Evolutionary conservation across 2,797 vertebrate genomes (phyloP).

Genomic region (Anguilla pacifica): DNA sequence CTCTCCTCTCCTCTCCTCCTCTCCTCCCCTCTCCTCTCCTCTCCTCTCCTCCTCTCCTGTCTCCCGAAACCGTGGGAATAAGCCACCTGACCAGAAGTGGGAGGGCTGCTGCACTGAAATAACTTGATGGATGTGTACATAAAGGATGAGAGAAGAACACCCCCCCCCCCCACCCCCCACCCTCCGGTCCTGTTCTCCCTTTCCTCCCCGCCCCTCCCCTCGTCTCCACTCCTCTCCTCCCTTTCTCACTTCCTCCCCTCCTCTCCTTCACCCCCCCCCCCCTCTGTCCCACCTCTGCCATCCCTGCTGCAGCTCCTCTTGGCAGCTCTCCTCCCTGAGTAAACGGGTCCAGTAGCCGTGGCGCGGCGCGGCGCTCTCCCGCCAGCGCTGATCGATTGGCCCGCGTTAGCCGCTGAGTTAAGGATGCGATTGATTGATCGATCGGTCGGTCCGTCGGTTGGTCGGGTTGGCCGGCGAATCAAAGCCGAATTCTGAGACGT

Average conservation of each 20-base stretch:
- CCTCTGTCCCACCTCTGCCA: not conserved
- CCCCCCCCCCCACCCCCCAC: not conserved
- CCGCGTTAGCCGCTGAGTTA: constrained; percentile 28
- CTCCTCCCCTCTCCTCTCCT: not conserved
- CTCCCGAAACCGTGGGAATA: not conserved
- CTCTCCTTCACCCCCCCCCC: not conserved
- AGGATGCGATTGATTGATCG: constrained; percentile 19
- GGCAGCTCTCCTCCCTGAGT: not conserved
- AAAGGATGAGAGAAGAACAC: not conserved
- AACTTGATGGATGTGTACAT: not conserved
- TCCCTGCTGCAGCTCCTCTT: not conserved
- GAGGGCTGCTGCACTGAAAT: not conserved
- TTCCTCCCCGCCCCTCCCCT: not conserved
- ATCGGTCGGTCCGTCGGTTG: not conserved
- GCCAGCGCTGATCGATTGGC: constrained; percentile 23
- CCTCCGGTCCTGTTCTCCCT: no score
- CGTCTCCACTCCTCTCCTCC: not conserved
- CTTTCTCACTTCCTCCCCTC: not conserved
- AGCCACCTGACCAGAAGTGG: not conserved
- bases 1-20: not conserved
- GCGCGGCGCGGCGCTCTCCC: constrained; percentile 19
- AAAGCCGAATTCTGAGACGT: not conserved
- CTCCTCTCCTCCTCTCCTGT: not conserved
- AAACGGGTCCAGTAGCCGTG: not conserved
- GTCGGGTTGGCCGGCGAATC: not conserved